Percentiles rank a stretch among this genome's conserved stretches.
Conservation (phyloP, 2,797 vertebrate genomes). For the Falco peregrinus region DNA sequence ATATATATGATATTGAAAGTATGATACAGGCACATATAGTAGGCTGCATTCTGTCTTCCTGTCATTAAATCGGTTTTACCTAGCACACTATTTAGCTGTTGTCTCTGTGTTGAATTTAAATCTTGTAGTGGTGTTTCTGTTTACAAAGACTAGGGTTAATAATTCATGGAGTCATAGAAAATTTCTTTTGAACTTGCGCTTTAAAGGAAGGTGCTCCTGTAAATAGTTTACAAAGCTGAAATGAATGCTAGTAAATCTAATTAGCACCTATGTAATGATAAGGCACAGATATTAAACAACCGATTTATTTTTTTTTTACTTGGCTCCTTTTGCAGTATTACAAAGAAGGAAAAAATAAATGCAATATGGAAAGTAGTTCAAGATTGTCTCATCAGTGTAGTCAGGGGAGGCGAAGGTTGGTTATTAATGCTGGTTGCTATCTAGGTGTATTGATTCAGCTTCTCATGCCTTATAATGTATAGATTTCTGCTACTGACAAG, state of each 20-base stretch:
- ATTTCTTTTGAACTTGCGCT: constrained; percentile 57
- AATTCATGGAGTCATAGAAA: not conserved
- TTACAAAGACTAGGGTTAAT: constrained; percentile 38
- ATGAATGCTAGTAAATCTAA: constrained; percentile 51
- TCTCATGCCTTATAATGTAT: constrained; percentile 31
- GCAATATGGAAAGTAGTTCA: constrained; percentile 31
- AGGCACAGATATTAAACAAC: constrained; percentile 23
- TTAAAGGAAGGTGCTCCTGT: constrained; percentile 28
- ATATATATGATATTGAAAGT: not conserved
- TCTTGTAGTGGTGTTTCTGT: not conserved
- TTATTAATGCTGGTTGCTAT: constrained; percentile 9
- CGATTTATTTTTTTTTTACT: not conserved
- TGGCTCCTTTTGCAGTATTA: constrained; percentile 12
- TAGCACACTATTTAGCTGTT: not conserved
- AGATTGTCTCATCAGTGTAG: constrained; percentile 19
- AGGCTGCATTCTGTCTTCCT: not conserved
- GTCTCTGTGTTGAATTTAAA: not conserved
- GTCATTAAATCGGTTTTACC: not conserved
- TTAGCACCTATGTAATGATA: constrained; percentile 51
- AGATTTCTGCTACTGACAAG: constrained; percentile 58
- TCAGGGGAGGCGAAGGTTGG: not conserved
- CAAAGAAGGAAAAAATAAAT: constrained; percentile 7
- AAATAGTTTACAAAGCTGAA: constrained; percentile 43
- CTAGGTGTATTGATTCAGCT: constrained; percentile 51
- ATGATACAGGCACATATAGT: not conserved